Evolutionary conservation across 2,113 vertebrate species (phyloP), one percentile per base, ranked within the genome.

Genomic region (Phalacrocorax pelagicus): DNA sequence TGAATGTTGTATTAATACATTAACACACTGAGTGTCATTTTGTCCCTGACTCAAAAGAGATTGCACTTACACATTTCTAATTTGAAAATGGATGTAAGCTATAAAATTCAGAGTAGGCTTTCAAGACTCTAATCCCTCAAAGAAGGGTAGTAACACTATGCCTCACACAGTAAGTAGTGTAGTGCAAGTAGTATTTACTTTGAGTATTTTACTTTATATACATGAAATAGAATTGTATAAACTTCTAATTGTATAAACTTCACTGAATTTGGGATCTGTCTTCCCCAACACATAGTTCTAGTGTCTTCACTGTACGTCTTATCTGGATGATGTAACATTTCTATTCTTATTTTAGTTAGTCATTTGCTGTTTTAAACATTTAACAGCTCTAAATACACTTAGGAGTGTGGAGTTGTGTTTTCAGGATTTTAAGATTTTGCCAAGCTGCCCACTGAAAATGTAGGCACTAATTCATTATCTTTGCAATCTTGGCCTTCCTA

Each of bases 281-380:
- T 79, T 91, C 51, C 29, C 9, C 29, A 78, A 40, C 23, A 73
- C 10, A 73, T 61, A 66, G 58, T 87, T 81, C 42, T 65, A 62
- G 34, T 54, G 38, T 78, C 61, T 74, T 73, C 51, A 38, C 63
- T 88, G n/a, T 54, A 93, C 71, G 38, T 36, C 32, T 90, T 80
- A 46, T 49, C 30, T 70, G 51, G 67, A 62, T 71, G 63, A 73
- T 58, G 73, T 73, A 38, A 91, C 11, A 21, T 92, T 92, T 90
- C 80, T 81, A 5, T 58, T 81, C 63, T 66, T 74, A 36, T 86
- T 93, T 81, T 69, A 72, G 36, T 90, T 77, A 86, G 27, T 22
- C 19, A 62, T 87, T 95, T 81, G 17, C 15, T 58, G 7, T 62
- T 90, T 95, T 51, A 94, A 96, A 92, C 7, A 80, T 94, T 90